These are phyloP conservation scores for Peromyscus attwateri DNA, from an alignment of 2,797 vertebrate species.

Conservation along the genomic window DNA sequence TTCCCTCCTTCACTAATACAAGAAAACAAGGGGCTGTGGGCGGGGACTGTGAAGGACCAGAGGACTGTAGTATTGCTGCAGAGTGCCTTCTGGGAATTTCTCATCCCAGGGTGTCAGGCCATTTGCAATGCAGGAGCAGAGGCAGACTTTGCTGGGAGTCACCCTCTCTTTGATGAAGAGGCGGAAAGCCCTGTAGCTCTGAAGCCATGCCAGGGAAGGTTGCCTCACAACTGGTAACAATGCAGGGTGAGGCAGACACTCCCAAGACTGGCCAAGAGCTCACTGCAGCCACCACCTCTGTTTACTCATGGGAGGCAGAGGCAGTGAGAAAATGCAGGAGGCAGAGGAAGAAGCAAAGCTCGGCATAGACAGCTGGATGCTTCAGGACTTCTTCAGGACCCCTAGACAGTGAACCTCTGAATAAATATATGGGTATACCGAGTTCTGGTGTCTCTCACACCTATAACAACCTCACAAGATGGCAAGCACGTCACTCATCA, in stretches of 20 bases:
- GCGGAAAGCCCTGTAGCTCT: neutral
- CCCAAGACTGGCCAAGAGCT: neutral
- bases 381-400: neutral
- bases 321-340: neutral
- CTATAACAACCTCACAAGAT: neutral
- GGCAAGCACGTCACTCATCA: neutral
- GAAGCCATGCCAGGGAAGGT: neutral
- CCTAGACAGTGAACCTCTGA: too few relatives aligned
- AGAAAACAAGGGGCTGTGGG: neutral
- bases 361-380: neutral
- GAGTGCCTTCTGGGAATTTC: neutral
- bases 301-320: neutral
- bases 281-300: neutral
- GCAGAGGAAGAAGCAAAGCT: neutral
- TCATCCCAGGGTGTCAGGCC: neutral
- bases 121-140: neutral
- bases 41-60: neutral
- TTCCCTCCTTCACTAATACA: neutral
- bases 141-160: neutral
- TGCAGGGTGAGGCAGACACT: neutral
- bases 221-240: neutral
- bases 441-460: neutral
- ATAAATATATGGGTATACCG: neutral
- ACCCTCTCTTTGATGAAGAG: neutral
- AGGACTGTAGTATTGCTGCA: neutral